Evolutionary conservation across 2,888 invertebrate species (phyloP), one percentile per base, ranked within the genome.

Genomic region (Cartodere bifasciata): DNA sequence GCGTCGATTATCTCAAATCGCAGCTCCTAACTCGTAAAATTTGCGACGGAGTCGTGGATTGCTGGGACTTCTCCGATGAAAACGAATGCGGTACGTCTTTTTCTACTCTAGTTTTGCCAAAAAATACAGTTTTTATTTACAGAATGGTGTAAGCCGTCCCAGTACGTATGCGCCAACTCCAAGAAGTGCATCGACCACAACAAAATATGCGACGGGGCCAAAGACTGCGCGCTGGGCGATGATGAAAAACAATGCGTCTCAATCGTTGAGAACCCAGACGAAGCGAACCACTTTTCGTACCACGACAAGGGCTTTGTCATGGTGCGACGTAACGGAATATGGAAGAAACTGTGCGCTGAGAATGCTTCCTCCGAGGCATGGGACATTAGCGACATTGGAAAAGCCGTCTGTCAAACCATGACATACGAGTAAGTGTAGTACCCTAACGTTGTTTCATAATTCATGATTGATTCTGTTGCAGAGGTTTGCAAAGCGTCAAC

Each of bases 1-100:
- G 84, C 51, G 80, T 79, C 5, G 81, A 84, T 55, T 79, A 78
- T 45, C 55, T 84, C 23, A 67, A 67, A 32, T 72, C 78, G 2
- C 79, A 81, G 47, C 70, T 72, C 40, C 64, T 79, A 1, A 63
- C 72, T 37, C 66, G 76, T 9, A 83, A 84, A 56, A 75, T 84
- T 28, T 84, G 84, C 49, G 84, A 84, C 46, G 83, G 83, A 2
- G 65, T 78, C 14, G 71, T 79, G 2, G 83, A 84, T 48, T 84
- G 84, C 48, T 78, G 76, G 73, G 84, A 84, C 52, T 80, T 72
- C 50, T 75, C 80, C 1, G 83, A 83, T 53, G 83, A 83, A 58
- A 72, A 72, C 46, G 66, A 73, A 42, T 82, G 83, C 53, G 80
- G 81, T 80, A 65, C 58, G 58, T 38, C 6, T 17, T n/a, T n/a